Evolutionary conservation across 2,888 invertebrate species (phyloP), one percentile per base, ranked within the genome.

Genomic region (Alviniconcha strummeri): DNA sequence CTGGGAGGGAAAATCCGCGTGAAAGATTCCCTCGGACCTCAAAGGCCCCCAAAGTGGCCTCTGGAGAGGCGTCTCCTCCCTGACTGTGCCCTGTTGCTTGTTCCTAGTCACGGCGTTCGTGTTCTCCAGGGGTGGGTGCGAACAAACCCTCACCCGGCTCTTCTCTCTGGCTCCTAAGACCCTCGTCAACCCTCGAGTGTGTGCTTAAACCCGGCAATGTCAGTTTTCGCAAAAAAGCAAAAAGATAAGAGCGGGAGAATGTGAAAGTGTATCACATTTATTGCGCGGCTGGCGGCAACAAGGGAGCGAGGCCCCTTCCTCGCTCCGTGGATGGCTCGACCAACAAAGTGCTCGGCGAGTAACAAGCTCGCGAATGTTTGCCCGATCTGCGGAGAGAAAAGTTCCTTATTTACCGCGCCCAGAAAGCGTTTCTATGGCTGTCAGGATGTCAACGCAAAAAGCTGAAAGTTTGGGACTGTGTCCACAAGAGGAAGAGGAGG

Each of bases 391-490:
- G 54, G 52, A 19, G 36, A 57, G 69, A 74, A 81, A 81, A 75
- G 81, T 75, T 52, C 60, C 82, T 74, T 74, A 57, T 81, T 71
- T 80, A 72, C 72, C 80, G 19, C 57, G 17, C 19, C n/a, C 52
- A n/a, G 81, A n/a, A 72, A 81, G 76, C 71, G 72, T 13, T 80
- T 80, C 80, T 80, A 81, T 57, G 81, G 76, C 82, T 82, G 82
- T 82, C 82, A 82, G 76, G 74, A 82, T 75, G 82, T 82, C 82
- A 82, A 13, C 67, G n/a, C 76, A 64, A 67, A 82, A 82, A 82
- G 82, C 75, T 64, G 82, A 82, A 82, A 82, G 75, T 76, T 82
- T 82, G 56, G 67, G 76, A 64, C 75, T 82, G 76, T 67, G 76
- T 76, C 75, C 76, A 82, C 82, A 82, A 11, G n/a, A 9, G 17